Evolutionary conservation across 35 echinoderm and acorn worm genomes (phyloP), one percentile per base, ranked within the genome.

Genomic region (Acanthaster planci): DNA sequence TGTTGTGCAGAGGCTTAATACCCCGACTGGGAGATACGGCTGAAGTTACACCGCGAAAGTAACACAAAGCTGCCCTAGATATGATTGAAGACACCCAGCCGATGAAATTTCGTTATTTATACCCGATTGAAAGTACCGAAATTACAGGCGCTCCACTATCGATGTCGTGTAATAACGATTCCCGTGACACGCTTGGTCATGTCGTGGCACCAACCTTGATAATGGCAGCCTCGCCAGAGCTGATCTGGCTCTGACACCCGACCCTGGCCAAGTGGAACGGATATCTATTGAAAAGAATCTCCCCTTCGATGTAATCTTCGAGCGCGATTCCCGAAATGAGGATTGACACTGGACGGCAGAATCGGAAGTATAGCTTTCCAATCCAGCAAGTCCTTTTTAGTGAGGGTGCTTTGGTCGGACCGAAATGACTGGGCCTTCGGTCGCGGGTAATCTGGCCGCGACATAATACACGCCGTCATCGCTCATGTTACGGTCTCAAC

Each of bases 381-480:
- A 72, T 30, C 64, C 34, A 34, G 34, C 64, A 72, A 72, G 64
- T 72, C 64, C n/a, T 72, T 26, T 47, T 26, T 26, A 72, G 14
- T 29, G 26, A 72, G 29, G 29, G 0, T 72, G 64, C 42, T 72
- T 34, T 27, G 64, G 26, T 31, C 26, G 26, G 5, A 72, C 19
- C 64, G 64, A 72, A 10, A 31, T 30, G 26, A 26, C 64, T 26
- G 64, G 64, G 19, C 64, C 19, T 14, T 34, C 14, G 64, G 18
- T 26, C 30, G 23, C 64, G 6, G 14, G 64, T 72, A 72, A 72
- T 72, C 14, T 26, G 64, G 64, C 34, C 64, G 22, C 6, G 64
- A 72, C 64, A 72, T 26, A 72, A 27, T 72, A 72, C 34, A 72
- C 56, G n/a, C 64, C 64, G 30, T 72, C 64, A 31, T 72, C 64